Conservation (phyloP, 2,113 vertebrate species). For the Brachyistius frenatus region DNA sequence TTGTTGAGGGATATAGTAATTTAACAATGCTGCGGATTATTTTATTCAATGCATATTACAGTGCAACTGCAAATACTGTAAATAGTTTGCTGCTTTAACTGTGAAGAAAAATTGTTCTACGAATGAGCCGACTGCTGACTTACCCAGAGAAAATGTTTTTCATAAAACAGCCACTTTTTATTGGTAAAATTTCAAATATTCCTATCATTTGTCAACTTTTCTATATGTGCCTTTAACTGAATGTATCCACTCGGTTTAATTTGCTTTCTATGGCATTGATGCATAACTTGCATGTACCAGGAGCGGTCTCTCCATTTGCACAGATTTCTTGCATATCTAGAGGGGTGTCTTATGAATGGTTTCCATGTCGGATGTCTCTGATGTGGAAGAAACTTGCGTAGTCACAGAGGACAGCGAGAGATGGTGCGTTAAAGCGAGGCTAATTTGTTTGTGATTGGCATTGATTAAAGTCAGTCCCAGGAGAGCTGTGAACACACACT, state of each 20-base stretch:
- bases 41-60: not conserved
- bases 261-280: accelerated
- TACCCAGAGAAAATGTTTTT: not conserved
- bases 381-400: constrained; percentile 46
- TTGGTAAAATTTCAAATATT: not conserved
- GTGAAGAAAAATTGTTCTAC: constrained; percentile 1
- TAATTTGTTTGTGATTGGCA: constrained; percentile 81
- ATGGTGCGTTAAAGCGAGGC: constrained; percentile 70
- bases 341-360: constrained; percentile 23
- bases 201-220: not conserved
- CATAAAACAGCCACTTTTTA: not conserved
- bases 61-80: not conserved
- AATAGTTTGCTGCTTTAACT: constrained; percentile 14
- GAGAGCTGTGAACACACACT: constrained; percentile 51
- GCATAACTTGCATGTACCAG: not conserved
- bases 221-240: not conserved
- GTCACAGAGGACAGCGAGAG: constrained; percentile 53
- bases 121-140: not conserved
- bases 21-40: not conserved
- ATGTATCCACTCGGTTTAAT: not conserved
- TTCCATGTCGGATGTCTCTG: constrained; percentile 43
- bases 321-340: not conserved
- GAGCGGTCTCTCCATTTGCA: constrained; percentile 3
- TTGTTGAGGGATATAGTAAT: not conserved
- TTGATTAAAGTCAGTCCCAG: constrained; percentile 71